phyloP scores from a whole-genome alignment of 1,140 invertebrate genomes.

The Gonatopus flavifemur region DNA sequence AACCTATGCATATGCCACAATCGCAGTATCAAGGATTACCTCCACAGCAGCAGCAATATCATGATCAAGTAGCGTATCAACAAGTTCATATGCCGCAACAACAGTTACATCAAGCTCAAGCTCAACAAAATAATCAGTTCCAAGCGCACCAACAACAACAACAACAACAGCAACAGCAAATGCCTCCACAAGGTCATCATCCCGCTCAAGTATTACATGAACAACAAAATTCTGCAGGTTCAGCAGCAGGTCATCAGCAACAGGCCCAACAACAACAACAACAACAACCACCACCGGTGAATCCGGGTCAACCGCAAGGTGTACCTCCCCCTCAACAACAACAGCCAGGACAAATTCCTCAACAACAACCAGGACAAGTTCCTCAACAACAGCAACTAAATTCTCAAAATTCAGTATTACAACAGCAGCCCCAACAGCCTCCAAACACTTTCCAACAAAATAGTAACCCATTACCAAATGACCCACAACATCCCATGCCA shows the following conservation, averaged over 20 bases:
- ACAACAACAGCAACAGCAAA: slow-evolving; percentile 24
- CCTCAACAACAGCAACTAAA: slow-evolving; percentile 17
- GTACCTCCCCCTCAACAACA: slow-evolving; percentile 10
- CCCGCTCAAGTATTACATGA: slow-evolving; percentile 23
- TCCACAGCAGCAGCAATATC: slow-evolving; percentile 27
- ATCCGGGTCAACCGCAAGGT: slow-evolving; percentile 16
- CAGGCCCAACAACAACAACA: slow-evolving; percentile 12
- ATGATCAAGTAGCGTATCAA: slow-evolving; percentile 31
- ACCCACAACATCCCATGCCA: slow-evolving; percentile 2
- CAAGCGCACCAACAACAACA: slow-evolving; percentile 20
- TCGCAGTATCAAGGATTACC: slow-evolving; percentile 22
- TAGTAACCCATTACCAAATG: slow-evolving; percentile 6
- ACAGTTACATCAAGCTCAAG: slow-evolving; percentile 14
- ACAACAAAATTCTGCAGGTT: slow-evolving; percentile 15
- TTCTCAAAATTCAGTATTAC: slow-evolving; percentile 22
- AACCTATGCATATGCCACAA: slow-evolving; percentile 18
- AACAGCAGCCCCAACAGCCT: slow-evolving; percentile 23
- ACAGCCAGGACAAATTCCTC: slow-evolving; percentile 42
- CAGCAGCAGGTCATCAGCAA: slow-evolving; percentile 18
- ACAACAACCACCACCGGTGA: slow-evolving; percentile 18
- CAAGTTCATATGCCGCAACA: slow-evolving; percentile 12
- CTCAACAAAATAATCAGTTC: slow-evolving; percentile 15
- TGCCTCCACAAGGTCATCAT: slow-evolving; percentile 23
- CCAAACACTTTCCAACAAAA: slow-evolving; percentile 15
- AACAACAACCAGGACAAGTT: slow-evolving; percentile 41